These are phyloP conservation scores for Rhadina sibilatrix DNA, from an alignment of 2,113 vertebrate genomes.

Conservation along the genomic window DNA sequence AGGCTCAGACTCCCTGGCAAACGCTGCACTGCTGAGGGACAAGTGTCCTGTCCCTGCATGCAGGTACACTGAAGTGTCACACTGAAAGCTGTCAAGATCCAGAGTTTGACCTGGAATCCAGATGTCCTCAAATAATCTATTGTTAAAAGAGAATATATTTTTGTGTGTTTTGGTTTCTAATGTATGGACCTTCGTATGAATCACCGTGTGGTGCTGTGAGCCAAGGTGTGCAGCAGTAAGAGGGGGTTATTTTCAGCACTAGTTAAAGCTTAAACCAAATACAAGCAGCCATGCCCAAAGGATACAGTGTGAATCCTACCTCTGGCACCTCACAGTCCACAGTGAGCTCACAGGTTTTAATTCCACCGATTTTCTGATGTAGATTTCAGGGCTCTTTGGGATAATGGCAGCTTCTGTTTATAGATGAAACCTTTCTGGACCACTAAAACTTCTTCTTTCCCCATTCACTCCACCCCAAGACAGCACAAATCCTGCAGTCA, in stretches of 20 bases:
- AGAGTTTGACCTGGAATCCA: background rate
- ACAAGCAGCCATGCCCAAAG: background rate
- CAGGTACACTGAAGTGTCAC: background rate
- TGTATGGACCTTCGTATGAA: background rate
- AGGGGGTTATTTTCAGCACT: background rate
- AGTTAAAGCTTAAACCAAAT: background rate
- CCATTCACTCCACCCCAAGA: background rate
- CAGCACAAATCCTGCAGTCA: background rate
- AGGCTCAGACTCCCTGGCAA: background rate
- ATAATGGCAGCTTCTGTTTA: slow-evolving; percentile 80
- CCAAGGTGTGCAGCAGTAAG: background rate
- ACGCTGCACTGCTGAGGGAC: background rate
- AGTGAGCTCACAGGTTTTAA: slow-evolving; percentile 82
- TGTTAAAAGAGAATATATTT: background rate
- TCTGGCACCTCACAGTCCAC: slow-evolving; percentile 83
- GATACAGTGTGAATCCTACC: slow-evolving; percentile 46
- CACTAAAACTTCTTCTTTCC: background rate
- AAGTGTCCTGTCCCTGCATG: background rate
- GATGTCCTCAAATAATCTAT: background rate
- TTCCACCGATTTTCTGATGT: slow-evolving; percentile 80
- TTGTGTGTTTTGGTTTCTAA: background rate
- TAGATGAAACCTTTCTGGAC: background rate
- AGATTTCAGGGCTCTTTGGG: slow-evolving; percentile 87
- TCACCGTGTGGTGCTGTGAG: background rate
- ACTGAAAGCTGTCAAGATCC: background rate